phyloP scores from a whole-genome alignment of 2,888 invertebrate genomes.

The Coelinius sp. region DNA sequence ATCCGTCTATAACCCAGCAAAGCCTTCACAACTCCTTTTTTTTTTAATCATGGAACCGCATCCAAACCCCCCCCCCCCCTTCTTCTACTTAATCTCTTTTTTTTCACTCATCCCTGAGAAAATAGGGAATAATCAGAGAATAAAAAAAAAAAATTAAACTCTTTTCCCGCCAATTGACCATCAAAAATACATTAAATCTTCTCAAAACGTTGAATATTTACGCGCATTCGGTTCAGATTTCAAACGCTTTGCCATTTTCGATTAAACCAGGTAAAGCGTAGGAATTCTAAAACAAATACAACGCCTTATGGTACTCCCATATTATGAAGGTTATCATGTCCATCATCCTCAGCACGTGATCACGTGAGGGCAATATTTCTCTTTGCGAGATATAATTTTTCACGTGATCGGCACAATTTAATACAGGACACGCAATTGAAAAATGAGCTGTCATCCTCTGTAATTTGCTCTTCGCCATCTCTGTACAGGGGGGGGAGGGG shows the following conservation, averaged over 20 bases:
- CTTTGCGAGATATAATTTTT: slow-evolving; percentile 39
- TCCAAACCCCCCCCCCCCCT: slow-evolving; percentile 42
- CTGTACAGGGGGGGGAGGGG: slow-evolving; percentile 1
- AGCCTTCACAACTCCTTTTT: slow-evolving; percentile 36
- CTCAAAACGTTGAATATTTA: slow-evolving; percentile 56
- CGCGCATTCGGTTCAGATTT: slow-evolving; percentile 88
- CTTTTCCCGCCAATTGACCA: not conserved
- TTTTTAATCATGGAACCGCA: slow-evolving; percentile 46
- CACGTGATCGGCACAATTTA: slow-evolving; percentile 26
- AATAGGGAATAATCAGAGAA: too few species aligned
- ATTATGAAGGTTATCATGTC: slow-evolving; percentile 27
- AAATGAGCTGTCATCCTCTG: slow-evolving; percentile 47
- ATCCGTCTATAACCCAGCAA: slow-evolving; percentile 22
- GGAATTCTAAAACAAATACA: slow-evolving; percentile 92
- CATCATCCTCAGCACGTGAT: not conserved
- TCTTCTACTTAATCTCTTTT: slow-evolving; percentile 28
- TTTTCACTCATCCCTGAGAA: not conserved
- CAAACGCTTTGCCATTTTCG: slow-evolving; percentile 91
- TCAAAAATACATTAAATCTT: not conserved
- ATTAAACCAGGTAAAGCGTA: slow-evolving; percentile 86
- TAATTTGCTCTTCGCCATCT: slow-evolving; percentile 44
- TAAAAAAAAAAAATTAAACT: too few species aligned
- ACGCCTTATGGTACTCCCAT: slow-evolving; percentile 53
- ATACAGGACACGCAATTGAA: slow-evolving; percentile 37
- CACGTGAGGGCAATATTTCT: not conserved